Percentiles rank a stretch among this genome's conserved stretches.
These are phyloP conservation scores for Phylloscopus whistleri DNA, from an alignment of 2,113 vertebrate species.

Conservation along the genomic window DNA sequence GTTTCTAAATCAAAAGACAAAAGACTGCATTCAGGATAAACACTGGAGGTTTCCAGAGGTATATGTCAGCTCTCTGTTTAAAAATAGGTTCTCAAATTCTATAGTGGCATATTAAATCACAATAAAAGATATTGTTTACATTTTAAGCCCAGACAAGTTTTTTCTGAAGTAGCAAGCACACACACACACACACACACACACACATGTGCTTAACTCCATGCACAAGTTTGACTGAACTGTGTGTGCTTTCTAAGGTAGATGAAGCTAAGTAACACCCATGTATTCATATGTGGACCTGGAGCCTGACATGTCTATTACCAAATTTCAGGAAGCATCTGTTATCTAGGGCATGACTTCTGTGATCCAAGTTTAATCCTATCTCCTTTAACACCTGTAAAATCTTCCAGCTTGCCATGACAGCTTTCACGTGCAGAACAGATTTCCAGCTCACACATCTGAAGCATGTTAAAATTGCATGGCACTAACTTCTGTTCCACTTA, in stretches of 20 bases:
- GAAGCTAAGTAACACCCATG: background rate
- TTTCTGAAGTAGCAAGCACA: background rate
- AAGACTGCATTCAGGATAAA: background rate
- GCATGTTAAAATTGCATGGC: background rate
- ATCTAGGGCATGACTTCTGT: background rate
- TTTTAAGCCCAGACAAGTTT: background rate
- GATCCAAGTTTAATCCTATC: background rate
- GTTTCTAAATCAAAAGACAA: background rate
- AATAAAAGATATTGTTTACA: background rate
- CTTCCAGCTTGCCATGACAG: background rate
- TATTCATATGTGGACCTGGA: background rate
- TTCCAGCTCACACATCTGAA: background rate
- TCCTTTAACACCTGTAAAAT: background rate
- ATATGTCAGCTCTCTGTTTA: background rate
- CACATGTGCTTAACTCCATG: background rate
- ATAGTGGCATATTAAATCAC: background rate
- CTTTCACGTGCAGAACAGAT: background rate
- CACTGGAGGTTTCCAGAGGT: background rate
- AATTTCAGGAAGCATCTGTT: background rate
- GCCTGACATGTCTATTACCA: background rate
- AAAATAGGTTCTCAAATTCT: background rate
- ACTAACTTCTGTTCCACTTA: background rate
- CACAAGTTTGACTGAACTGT: background rate
- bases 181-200: background rate
- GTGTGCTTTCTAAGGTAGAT: background rate